phyloP scores from a whole-genome alignment of 1,140 invertebrate species.

The Drosophila sp. region DNA sequence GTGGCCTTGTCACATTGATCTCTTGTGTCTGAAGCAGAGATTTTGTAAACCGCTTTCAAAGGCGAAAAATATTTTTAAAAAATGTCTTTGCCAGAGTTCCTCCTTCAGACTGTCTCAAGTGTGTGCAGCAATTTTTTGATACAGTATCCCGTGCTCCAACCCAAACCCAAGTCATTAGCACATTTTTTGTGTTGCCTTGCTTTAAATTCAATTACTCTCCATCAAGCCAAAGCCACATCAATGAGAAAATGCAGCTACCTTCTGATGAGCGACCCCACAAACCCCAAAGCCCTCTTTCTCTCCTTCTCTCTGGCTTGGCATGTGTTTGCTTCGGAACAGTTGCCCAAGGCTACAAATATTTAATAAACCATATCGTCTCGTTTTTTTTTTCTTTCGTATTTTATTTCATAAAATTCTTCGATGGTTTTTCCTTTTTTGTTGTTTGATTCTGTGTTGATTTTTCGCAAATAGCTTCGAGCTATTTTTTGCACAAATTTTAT shows the following conservation, averaged over 20 bases:
- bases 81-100: constrained; percentile 12
- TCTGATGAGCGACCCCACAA: neutral
- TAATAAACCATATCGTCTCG: constrained; percentile 70
- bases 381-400: constrained; percentile 40
- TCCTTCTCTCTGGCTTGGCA: neutral
- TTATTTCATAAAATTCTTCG: constrained; percentile 51
- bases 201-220: constrained; percentile 58
- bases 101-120: constrained; percentile 58
- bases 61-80: neutral
- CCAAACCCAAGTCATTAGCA: constrained; percentile 48
- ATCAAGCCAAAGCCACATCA: constrained; percentile 18
- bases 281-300: neutral
- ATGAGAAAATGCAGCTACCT: constrained; percentile 2
- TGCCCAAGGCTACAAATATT: constrained; percentile 64
- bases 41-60: neutral
- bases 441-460: constrained; percentile 52
- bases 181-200: constrained; percentile 32
- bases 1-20: constrained; percentile 39
- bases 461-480: constrained; percentile 61
- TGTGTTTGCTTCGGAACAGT: constrained; percentile 50
- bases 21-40: constrained; percentile 7
- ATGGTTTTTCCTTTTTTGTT: constrained; percentile 25
- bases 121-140: constrained; percentile 29
- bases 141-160: constrained; percentile 15
- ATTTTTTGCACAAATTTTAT: constrained; percentile 65